Base-by-base conservation (phyloP, 2,888 invertebrate genomes). In the Chouioia cunea region DNA sequence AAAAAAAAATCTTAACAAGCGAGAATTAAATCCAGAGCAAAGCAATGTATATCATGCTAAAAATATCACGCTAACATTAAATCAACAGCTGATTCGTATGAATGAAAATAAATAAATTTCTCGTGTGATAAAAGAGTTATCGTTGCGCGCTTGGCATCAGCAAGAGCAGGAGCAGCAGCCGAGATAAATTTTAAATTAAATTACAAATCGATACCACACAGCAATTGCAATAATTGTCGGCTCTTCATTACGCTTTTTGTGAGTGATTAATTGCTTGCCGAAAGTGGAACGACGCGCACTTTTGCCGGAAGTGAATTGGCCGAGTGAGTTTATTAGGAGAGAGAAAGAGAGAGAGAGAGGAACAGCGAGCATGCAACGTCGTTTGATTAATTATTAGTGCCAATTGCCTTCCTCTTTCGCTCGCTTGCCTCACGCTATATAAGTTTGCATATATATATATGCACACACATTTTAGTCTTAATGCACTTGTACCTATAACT, bases 381-480 rank as follows among this genome's bases (percentile, higher is more conserved):
- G 53, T 65, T 68, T 68, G n/a, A 62, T 68, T 68, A 68, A 68
- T 62, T 56, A 56, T 68, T 43, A 12, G 22, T 18, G 16, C 27
- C 22, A 6, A 62, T 62, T 62, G 22, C 54, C 62, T 43, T 27
- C 44, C 36, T 54, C 54, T 50, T 23, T 50, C 20, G n/a, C n/a
- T n/a, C n/a, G n/a, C n/a, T n/a, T 66, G 18, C 18, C 43, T 58
- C 48, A 43, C 18, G 14, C 16, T 57, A 3, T 16, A 15, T 36
- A 6, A 6, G 36, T 48, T 36, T 22, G 18, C 16, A 23, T n/a
- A n/a, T 18, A 6, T 16, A 8, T 10, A 14, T 8, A n/a, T 4
- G 16, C 57, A 22, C 43, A 0, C 57, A 18, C 14, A 8, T 16
- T 36, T 4, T 36, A 22, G 3, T 57, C 46, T 46, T 36, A 36